Base-by-base conservation (phyloP, 2,888 invertebrate species). In the Epirrhoe alternata region DNA sequence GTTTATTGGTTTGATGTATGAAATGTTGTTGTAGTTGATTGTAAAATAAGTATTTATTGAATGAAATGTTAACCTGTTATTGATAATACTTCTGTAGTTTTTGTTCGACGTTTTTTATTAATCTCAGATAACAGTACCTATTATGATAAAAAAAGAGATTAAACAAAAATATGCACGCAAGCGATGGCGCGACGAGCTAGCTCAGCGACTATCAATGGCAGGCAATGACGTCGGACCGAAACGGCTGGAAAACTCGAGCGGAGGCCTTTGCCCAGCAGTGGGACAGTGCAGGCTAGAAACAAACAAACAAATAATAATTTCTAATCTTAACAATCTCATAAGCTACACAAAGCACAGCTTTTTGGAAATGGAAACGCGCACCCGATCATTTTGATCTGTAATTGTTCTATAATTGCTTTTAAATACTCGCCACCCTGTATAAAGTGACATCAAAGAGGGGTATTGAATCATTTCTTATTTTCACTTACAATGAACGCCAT, bases 401-500 rank as follows among this genome's bases (percentile, higher is more conserved):
- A 60, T 65, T 45, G 64, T 56, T 60, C 59, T 45, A 31, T 56
- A 31, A 51, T 60, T 45, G 12, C 45, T 10, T 35, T 65, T 51
- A 50, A 45, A 51, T 51, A 35, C 50, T 24, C 31, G 12, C 12
- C 5, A 45, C 17, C 17, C 17, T 17, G 1, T 53, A 58, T 47
- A 63, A 51, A 51, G 16, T 10, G n/a, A 49, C 35, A 35, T 59
- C 49, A 50, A 31, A 54, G 55, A 35, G 5, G 50, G 7, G 10
- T 42, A 31, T 14, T 35, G 53, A 64, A 61, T 55, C 50, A 52
- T 42, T 50, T 52, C 17, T 30, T 45, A n/a, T 7, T 42, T 42
- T 16, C n/a, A n/a, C 12, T 6, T 60, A 78, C 63, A 66, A 90
- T 89, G 89, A 76, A 64, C 31, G 30, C 75, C 54, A 50, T 86